Evolutionary conservation across 2,113 vertebrate genomes (phyloP), one percentile per base, ranked within the genome.

Genomic region (Cettia cetti): DNA sequence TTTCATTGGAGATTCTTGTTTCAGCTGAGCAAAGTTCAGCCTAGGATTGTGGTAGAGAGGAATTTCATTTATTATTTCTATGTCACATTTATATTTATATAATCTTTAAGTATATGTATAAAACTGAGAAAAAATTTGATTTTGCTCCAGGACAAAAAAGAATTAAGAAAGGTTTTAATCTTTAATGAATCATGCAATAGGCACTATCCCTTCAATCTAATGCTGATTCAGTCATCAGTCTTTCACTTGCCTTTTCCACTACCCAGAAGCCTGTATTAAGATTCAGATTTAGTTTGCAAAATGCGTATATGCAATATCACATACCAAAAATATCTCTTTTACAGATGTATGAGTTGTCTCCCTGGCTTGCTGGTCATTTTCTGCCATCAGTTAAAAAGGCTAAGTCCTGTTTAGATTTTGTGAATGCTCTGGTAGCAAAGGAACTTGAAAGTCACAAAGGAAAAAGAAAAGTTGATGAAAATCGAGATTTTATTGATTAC

Each of bases 401-500:
- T 3, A 11, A 42, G 5, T 30, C 64, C n/a, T 14, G 60, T 23
- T 0, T 11, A 20, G 12, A 81, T 35, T 72, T 82, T 64, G 4
- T 95, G 64, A 28, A 23, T 1, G 1, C 18, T 31, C n/a, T 95
- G 23, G 31, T 97, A 78, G 14, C 10, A 72, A 87, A 71, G 35
- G 95, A 98, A 94, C 37, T 97, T 72, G 68, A 65, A 74, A 93
- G 18, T 15, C 91, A 93, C 84, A 95, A 84, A 70, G 45, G 14
- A 63, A 88, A 66, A 52, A 13, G n/a, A 52, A 54, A 44, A 22
- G 2, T 9, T 4, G 60, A 82, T 17, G 88, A 92, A 44, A 79
- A 77, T 30, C 19, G 22, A 66, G 77, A 93, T 78, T 96, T 97
- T 85, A 94, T 98, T 83, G 86, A 89, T 79, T 96, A 94, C 50